Percentiles rank a stretch among this genome's conserved stretches.
These are phyloP conservation scores for Phodopus roborovskii DNA, from an alignment of 2,113 vertebrate species.

Conservation along the genomic window DNA sequence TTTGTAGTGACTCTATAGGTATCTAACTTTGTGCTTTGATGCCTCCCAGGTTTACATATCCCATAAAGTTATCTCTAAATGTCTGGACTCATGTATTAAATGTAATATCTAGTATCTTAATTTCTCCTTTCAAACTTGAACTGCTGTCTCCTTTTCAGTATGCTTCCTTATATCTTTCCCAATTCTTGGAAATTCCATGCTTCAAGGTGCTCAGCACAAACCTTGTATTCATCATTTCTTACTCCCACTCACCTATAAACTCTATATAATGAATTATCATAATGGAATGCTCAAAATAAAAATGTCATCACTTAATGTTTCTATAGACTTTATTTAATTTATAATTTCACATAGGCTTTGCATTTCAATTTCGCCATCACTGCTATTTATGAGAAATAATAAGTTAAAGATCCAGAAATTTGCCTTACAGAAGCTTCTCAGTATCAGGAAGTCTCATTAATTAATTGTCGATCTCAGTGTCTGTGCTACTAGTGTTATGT, in stretches of 20 bases:
- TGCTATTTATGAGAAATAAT: neutral
- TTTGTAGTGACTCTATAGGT: neutral
- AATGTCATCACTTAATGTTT: neutral
- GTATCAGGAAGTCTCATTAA: no score
- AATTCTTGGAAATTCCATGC: no score
- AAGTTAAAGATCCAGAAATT: neutral
- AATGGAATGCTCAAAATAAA: neutral
- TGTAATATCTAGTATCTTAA: neutral
- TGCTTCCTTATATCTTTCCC: neutral
- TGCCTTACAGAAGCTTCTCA: neutral
- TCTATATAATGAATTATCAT: neutral
- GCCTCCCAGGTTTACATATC: neutral
- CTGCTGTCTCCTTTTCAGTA: neutral
- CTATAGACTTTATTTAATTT: neutral
- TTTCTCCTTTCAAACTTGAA: neutral
- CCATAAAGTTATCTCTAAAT: neutral
- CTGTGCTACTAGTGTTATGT: no score
- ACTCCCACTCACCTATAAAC: neutral
- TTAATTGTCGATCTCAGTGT: no score
- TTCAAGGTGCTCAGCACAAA: neutral
- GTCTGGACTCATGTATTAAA: neutral
- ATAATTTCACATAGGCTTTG: neutral
- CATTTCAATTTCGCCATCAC: neutral
- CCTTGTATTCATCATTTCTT: neutral
- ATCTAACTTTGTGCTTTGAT: no score